Evolutionary conservation across 2,113 vertebrate genomes (phyloP), one percentile per base, ranked within the genome.

Genomic region (Rhinoderma darwinii): DNA sequence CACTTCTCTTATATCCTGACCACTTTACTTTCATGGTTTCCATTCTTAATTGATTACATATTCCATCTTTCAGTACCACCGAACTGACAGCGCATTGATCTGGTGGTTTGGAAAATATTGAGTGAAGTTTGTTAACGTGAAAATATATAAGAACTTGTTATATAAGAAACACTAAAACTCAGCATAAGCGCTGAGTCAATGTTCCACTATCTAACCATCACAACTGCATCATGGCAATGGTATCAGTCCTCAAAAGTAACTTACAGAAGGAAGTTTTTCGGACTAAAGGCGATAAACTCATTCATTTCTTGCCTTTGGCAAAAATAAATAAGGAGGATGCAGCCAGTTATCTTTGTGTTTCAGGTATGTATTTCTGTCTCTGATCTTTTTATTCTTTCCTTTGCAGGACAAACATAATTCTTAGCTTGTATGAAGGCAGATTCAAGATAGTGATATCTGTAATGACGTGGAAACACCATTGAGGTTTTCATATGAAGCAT

Each of bases 241-340:
- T 25, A 47, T 6, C 44, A 50, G 61, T 54, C n/a, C 14, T 86
- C 12, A 89, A 43, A 80, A 51, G 70, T 43, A 86, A 4, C 18
- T 72, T 59, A 0, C 22, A 4, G 25, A 4, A 0, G 22, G 37
- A 50, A 3, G 11, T 44, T 66, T 86, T 76, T 39, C 32, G 68
- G 56, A 51, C 80, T 18, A 80, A 88, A 44, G 79, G 72, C 56
- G 3, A 81, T 12, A 76, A 9, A 56, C 70, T 27, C 14, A 18
- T 76, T 43, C 0, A 1, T 35, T 0, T 51, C 25, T 43, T 83
- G 18, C 82, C 73, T 7, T 1, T 87, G 66, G 8, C 30, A 72
- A 80, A 14, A 7, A 18, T 70, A 41, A 4, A 0, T 8, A 0
- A 37, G 35, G n/a, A 32, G 12, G 17, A 0, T 32, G 54, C 18